Percentiles rank a stretch among this genome's conserved stretches.
Evolutionary conservation across 2,797 vertebrate species (phyloP).

Genomic region (Sebastes glaucus): DNA sequence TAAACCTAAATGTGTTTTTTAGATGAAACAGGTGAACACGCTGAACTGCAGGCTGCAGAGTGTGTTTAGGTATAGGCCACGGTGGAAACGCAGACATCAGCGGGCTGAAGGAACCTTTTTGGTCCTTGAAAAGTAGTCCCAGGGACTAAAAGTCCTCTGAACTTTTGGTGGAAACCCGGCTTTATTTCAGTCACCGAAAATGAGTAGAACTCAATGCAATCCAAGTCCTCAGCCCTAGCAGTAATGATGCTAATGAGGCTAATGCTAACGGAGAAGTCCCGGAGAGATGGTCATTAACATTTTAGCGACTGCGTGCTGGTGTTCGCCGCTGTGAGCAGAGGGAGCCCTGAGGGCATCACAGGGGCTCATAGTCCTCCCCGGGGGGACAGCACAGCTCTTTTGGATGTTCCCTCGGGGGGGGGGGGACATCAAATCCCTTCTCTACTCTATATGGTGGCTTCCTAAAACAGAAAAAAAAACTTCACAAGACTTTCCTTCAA

Average conservation of each 20-base stretch:
- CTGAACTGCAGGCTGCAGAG: too few relatives aligned
- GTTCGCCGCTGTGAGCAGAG: slow-evolving; percentile 26
- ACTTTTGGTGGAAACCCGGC: too few relatives aligned
- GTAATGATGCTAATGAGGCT: slow-evolving; percentile 37
- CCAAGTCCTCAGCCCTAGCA: slow-evolving; percentile 5
- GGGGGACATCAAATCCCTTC: slow-evolving; percentile 36
- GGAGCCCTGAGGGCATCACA: slow-evolving; percentile 31
- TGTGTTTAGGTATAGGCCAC: too few relatives aligned
- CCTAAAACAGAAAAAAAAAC: slow-evolving; percentile 17
- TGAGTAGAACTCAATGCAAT: neutral
- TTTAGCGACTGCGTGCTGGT: slow-evolving; percentile 35
- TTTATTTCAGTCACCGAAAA: slow-evolving; percentile 24
- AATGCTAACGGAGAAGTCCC: slow-evolving; percentile 40
- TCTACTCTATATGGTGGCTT: slow-evolving; percentile 34
- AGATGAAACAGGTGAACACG: too few relatives aligned
- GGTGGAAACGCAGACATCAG: too few relatives aligned
- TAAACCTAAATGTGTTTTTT: too few relatives aligned
- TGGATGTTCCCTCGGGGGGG: slow-evolving; percentile 13
- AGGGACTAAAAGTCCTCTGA: too few relatives aligned
- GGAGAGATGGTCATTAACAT: slow-evolving; percentile 49
- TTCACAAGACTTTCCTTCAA: slow-evolving; percentile 51
- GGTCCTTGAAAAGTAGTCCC: too few relatives aligned
- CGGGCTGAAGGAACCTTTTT: too few relatives aligned
- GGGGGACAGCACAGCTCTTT: slow-evolving; percentile 40
- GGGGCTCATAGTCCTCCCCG: slow-evolving; percentile 35